Base-by-base conservation (phyloP, 2,113 vertebrate species). In the Ginglymostoma cirratum region DNA sequence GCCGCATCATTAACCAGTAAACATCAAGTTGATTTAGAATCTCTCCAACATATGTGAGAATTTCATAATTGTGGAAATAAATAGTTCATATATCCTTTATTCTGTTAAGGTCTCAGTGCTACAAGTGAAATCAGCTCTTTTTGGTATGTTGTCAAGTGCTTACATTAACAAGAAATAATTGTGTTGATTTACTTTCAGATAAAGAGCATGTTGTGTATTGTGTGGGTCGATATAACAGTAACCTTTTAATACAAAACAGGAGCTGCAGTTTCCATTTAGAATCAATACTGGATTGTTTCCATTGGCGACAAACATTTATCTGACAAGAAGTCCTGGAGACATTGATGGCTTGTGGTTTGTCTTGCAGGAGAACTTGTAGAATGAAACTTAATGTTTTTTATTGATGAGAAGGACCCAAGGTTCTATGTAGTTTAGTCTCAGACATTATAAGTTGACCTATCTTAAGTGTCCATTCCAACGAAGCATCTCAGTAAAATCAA, bases 161-260 rank as follows among this genome's bases (percentile, higher is more conserved):
- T 70, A 70, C 66, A 45, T 70, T 70, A 70, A 94, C 38, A 30
- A 92, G 52, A 70, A 94, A 94, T 70, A 94, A 94, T 70, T 45
- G 93, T 70, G 93, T 94, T 94, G 93, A 70, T 94, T 42, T 94
- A 45, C 93, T 70, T 94, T 94, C 93, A 70, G 93, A 94, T 67
- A 70, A 70, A 70, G 38, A 94, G 65, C 93, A 69, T 48, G 66
- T 42, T 70, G 93, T 94, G 67, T 45, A 70, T 45, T 42, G n/a
- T 94, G 93, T 24, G 15, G 93, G 21, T 94, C 93, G 38, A 94
- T 94, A 94, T 27, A 94, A 70, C n/a, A 27, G 93, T 94, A 94
- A 94, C 93, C 93, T 94, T 94, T 94, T 94, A 94, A 94, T 94
- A 94, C 66, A 67, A 67, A 69, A 17, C 67, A 94, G 38, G 12